A percentile compares a stretch with the other conserved stretches of the same genome.
Evolutionary conservation across 92 coral and sea anemone species (phyloP).

Genomic region (Plumapathes pennacea): DNA sequence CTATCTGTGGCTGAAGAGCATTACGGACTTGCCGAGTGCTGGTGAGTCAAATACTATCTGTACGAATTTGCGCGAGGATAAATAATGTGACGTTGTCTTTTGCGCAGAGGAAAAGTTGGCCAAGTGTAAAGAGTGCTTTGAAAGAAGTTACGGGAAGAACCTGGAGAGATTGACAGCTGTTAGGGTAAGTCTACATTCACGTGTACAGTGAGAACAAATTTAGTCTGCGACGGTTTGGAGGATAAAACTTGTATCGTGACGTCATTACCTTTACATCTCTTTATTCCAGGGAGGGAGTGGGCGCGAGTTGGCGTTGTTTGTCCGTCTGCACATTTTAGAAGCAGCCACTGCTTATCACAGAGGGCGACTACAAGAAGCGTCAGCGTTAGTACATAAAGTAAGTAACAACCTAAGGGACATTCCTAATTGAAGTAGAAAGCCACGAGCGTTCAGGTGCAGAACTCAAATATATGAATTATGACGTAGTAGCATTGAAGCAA

Average conservation of each 20-base stretch:
- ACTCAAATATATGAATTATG: too few species aligned
- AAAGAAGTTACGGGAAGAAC: conserved; percentile 87
- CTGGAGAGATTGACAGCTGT: conserved; percentile 78
- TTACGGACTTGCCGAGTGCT: conserved; percentile 83
- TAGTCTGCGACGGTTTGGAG: too few species aligned
- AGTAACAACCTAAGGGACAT: too few species aligned
- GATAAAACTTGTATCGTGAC: too few species aligned
- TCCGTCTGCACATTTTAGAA: conserved; percentile 76
- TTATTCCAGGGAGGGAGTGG: conserved; percentile 74
- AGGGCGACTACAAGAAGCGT: conserved; percentile 41
- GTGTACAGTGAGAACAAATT: too few species aligned
- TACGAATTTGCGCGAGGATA: not conserved
- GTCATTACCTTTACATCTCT: not conserved
- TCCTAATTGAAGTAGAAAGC: too few species aligned
- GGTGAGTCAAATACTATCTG: conserved; percentile 33
- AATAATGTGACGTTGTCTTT: not conserved
- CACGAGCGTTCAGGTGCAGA: too few species aligned
- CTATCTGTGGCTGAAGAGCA: conserved; percentile 82
- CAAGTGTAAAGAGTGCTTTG: conserved; percentile 79
- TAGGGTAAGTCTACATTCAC: conserved; percentile 57
- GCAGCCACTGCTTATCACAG: conserved; percentile 86
- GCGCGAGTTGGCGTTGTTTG: conserved; percentile 81
- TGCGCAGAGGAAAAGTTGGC: conserved; percentile 67
- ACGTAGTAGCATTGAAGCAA: too few species aligned
- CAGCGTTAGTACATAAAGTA: conserved; percentile 49